phyloP scores from a whole-genome alignment of 2,113 vertebrate genomes.

The Sakesphorus luctuosus region DNA sequence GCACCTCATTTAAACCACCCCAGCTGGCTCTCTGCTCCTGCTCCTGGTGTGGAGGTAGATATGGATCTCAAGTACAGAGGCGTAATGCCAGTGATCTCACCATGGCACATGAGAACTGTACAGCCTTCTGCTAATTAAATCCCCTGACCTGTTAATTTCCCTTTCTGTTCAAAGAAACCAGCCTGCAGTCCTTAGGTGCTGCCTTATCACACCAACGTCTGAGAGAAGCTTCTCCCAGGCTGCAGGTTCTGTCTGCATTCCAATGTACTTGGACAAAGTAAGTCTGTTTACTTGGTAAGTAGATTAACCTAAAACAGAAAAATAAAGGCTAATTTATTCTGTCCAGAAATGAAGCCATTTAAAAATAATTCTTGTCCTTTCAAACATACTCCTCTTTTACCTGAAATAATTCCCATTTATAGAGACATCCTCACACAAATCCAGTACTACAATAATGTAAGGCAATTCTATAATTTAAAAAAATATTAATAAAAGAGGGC shows the following conservation, averaged over 20 bases:
- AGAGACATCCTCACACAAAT: background rate
- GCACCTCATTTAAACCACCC: background rate
- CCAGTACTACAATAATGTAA: background rate
- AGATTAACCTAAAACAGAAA: background rate
- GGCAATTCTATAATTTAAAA: background rate
- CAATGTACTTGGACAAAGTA: background rate
- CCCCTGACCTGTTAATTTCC: background rate
- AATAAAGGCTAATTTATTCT: background rate
- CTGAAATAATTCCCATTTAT: background rate
- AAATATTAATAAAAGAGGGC: background rate
- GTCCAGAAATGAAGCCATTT: background rate
- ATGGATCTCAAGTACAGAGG: slow-evolving; percentile 6
- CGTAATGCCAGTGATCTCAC: background rate
- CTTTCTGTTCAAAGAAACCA: slow-evolving; percentile 1
- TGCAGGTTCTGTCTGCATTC: background rate
- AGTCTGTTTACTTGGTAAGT: background rate
- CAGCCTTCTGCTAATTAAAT: background rate
- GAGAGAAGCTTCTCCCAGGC: background rate
- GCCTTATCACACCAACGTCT: background rate
- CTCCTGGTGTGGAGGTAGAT: background rate
- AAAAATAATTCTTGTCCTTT: background rate
- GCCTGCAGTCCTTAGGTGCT: background rate
- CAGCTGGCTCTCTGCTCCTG: background rate
- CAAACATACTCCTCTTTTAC: background rate
- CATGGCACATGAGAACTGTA: background rate